These are phyloP conservation scores for Apotomis capreana DNA, from an alignment of 2,888 invertebrate species.

Conservation along the genomic window DNA sequence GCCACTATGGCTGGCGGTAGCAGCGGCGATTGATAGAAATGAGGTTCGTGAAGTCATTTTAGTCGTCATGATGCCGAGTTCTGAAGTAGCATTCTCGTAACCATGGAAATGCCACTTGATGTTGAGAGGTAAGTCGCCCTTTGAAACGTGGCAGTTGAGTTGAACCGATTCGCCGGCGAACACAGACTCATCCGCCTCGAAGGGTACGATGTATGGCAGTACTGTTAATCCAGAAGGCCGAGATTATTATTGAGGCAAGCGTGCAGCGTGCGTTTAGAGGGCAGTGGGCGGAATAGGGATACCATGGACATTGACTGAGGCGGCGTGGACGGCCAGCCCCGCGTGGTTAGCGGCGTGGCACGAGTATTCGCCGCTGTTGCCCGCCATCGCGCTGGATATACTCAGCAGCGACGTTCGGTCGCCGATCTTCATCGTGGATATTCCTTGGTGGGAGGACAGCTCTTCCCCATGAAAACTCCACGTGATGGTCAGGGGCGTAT, in stretches of 20 bases:
- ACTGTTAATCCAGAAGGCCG: conserved; percentile 83
- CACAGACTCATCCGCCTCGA: conserved; percentile 86
- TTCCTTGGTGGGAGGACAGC: conserved; percentile 80
- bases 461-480: conserved; percentile 89
- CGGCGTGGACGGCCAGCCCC: conserved; percentile 85
- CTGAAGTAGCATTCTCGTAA: conserved; percentile 81
- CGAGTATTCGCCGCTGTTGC: conserved; percentile 88
- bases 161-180: conserved; percentile 88
- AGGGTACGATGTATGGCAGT: conserved; percentile 86
- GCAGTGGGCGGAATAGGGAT: conserved; percentile 63
- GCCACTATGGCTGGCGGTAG: conserved; percentile 87
- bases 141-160: conserved; percentile 87
- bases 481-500: conserved; percentile 87
- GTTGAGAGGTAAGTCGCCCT: conserved; percentile 89
- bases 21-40: conserved; percentile 88
- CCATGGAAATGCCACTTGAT: conserved; percentile 90
- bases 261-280: conserved; percentile 76
- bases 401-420: conserved; percentile 86
- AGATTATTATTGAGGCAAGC: conserved; percentile 75
- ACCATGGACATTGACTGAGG: conserved; percentile 87
- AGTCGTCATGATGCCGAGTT: conserved; percentile 84
- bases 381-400: conserved; percentile 85
- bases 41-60: conserved; percentile 87
- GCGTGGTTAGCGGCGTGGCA: conserved; percentile 87
- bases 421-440: conserved; percentile 84